Evolutionary conservation across 2,113 vertebrate species (phyloP).

Genomic region (Zosterops borbonicus): DNA sequence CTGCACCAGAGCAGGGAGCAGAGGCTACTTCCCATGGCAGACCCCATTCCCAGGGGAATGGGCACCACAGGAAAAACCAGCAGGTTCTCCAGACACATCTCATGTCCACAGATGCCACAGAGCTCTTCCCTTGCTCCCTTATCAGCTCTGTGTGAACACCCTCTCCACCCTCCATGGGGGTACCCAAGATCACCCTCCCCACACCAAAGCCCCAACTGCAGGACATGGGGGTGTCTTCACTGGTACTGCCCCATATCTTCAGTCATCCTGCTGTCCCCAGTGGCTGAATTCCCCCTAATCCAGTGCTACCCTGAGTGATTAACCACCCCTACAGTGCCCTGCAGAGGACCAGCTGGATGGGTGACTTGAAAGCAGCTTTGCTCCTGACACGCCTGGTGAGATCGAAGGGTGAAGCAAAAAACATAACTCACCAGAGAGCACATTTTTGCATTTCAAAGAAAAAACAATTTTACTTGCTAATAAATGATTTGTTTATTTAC

Average conservation of each 20-base stretch:
- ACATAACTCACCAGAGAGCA: conserved; percentile 43
- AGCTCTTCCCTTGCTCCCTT: not conserved
- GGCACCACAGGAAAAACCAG: not conserved
- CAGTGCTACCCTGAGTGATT: not conserved
- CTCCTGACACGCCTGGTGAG: conserved; percentile 19
- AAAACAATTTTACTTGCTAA: conserved; percentile 71
- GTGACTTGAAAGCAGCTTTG: conserved; percentile 8
- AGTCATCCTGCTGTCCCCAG: not conserved
- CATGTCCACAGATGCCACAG: rapidly evolving
- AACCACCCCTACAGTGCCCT: not conserved
- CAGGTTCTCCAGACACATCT: not conserved
- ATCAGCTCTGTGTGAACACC: rapidly evolving
- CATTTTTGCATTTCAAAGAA: conserved; percentile 71
- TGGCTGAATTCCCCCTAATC: not conserved
- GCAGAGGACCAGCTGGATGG: not conserved
- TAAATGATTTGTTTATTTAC: conserved; percentile 72
- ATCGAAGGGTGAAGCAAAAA: conserved; percentile 12
- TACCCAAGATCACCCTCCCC: not conserved
- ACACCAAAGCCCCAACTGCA: not conserved
- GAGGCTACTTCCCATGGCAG: not conserved
- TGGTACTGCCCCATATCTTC: not conserved
- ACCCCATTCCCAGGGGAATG: not conserved
- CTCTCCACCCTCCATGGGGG: not conserved
- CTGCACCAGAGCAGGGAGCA: not conserved
- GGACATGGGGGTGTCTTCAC: rapidly evolving